Conservation (phyloP, 37 sponge, comb jelly and placozoan species). For the Axinella damicornis region DNA sequence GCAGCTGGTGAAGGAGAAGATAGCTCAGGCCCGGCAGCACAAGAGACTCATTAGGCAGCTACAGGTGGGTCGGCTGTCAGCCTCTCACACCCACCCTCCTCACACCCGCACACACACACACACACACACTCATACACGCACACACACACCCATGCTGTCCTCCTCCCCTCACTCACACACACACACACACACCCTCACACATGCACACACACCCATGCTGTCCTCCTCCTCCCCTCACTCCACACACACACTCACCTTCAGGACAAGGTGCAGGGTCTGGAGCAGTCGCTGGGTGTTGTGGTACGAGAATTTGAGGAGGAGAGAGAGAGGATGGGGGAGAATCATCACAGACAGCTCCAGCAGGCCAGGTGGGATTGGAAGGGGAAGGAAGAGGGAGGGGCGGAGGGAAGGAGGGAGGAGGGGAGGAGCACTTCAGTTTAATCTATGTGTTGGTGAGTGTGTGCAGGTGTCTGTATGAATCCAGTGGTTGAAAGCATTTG, state of each 20-base stretch:
- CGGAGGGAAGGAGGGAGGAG: too few relatives aligned
- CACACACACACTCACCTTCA: conserved; percentile 18
- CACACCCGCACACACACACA: neutral
- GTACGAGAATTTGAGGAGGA: conserved; percentile 83
- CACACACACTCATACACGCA: conserved; percentile 30
- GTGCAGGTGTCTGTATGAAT: too few relatives aligned
- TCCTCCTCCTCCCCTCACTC: too few relatives aligned
- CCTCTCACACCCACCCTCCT: too few relatives aligned
- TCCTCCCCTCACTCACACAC: too few relatives aligned
- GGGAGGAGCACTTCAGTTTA: too few relatives aligned
- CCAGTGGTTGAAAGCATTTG: too few relatives aligned
- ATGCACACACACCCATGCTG: too few relatives aligned
- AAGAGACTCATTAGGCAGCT: conserved; percentile 69
- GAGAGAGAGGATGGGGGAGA: conserved; percentile 14
- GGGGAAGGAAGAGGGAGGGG: too few relatives aligned
- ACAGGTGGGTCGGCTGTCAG: conserved; percentile 2
- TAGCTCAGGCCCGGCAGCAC: conserved; percentile 51
- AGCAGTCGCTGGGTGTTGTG: conserved; percentile 54
- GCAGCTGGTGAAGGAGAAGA: conserved; percentile 57
- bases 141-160: too few relatives aligned
- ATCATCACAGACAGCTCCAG: neutral
- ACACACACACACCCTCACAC: conserved; percentile 22
- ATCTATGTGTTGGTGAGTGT: too few relatives aligned
- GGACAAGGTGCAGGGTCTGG: conserved; percentile 59
- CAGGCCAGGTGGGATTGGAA: too few relatives aligned